phyloP scores from a whole-genome alignment of 2,113 vertebrate genomes.

The Circaetus cinerascens region DNA sequence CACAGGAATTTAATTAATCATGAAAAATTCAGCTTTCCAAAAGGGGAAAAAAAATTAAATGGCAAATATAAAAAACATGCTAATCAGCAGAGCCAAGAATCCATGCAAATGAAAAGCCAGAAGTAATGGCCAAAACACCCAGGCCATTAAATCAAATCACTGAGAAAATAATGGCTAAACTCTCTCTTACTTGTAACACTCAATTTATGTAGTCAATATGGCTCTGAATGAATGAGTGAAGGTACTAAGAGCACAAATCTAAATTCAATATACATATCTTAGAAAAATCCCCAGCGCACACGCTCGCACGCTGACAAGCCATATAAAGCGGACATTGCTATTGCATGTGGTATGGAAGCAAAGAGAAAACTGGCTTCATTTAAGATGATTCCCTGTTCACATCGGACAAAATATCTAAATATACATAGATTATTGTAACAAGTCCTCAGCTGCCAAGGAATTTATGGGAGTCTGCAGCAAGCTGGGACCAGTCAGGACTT shows the following conservation, averaged over 20 bases:
- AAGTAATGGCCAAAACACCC: conserved; percentile 56
- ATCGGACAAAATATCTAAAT: background rate
- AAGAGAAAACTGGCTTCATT: background rate
- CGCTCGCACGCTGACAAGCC: background rate
- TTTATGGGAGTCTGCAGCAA: background rate
- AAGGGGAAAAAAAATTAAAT: background rate
- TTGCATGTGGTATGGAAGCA: background rate
- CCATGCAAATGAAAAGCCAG: conserved; percentile 71
- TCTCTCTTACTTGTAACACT: conserved; percentile 76
- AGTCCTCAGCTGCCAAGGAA: background rate
- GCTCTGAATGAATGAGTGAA: conserved; percentile 71
- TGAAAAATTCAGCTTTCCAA: background rate
- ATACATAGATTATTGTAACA: accelerated
- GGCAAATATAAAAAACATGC: conserved; percentile 37
- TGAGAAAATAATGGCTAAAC: conserved; percentile 76
- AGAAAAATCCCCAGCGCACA: conserved; percentile 18
- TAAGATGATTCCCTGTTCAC: background rate
- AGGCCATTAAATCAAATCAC: conserved; percentile 75
- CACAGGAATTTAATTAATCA: conserved; percentile 7
- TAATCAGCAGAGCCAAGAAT: conserved; percentile 47
- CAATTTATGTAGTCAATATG: conserved; percentile 74
- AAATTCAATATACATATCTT: conserved; percentile 67
- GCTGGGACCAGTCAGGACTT: background rate
- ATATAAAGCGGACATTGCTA: background rate
- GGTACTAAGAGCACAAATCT: conserved; percentile 70